phyloP scores from a whole-genome alignment of 2,113 vertebrate genomes.

The Galemys pyrenaicus region DNA sequence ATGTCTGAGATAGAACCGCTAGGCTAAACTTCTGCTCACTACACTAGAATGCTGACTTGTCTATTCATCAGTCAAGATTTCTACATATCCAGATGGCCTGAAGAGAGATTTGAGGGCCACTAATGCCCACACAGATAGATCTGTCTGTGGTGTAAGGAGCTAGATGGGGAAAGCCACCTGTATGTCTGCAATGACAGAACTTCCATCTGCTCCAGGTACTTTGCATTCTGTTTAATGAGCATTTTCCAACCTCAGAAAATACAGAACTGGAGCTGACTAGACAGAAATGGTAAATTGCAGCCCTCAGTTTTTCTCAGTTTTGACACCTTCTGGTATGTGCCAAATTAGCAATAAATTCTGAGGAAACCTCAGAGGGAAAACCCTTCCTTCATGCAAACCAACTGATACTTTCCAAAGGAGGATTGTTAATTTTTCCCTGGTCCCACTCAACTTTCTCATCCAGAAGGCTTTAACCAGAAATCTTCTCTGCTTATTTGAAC shows the following conservation, averaged over 20 bases:
- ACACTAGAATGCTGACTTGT: neutral
- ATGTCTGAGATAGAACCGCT: neutral
- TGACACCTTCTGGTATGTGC: conserved; percentile 65
- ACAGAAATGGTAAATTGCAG: neutral
- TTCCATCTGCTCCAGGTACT: conserved; percentile 63
- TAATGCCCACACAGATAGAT: neutral
- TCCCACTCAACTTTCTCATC: conserved; percentile 1
- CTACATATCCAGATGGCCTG: neutral
- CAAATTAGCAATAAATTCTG: conserved; percentile 39
- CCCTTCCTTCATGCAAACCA: neutral
- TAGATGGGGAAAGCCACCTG: neutral
- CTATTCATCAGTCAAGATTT: neutral
- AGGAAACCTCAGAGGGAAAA: conserved; percentile 36
- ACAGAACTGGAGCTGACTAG: neutral
- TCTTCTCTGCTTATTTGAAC: neutral
- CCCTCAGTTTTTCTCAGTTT: conserved; percentile 10
- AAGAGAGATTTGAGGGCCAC: neutral
- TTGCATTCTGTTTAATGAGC: neutral
- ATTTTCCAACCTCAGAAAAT: neutral
- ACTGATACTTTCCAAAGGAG: neutral
- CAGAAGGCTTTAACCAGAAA: neutral
- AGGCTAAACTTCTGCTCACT: neutral
- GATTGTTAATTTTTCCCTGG: neutral
- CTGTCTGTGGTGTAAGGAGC: neutral
- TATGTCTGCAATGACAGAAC: neutral